A percentile compares a stretch with the other conserved stretches of the same genome.
Conservation (phyloP, 1,140 invertebrate genomes). For the Zaprionus inermis region DNA sequence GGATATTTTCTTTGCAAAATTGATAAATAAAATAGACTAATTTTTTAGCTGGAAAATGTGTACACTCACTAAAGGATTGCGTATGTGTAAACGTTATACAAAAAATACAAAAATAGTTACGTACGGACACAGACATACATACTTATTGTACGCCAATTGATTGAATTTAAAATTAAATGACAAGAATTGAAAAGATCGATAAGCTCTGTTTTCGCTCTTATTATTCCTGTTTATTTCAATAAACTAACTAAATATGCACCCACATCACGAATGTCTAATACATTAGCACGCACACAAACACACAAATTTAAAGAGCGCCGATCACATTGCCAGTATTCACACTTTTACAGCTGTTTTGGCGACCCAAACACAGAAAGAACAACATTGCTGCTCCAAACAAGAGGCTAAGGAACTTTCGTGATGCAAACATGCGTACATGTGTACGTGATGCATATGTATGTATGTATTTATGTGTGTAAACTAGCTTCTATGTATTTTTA, state of each 20-base stretch:
- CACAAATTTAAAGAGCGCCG: background rate
- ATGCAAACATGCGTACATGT: slow-evolving; percentile 17
- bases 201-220: slow-evolving; percentile 20
- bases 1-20: background rate
- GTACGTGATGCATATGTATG: background rate
- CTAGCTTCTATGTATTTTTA: slow-evolving; percentile 21
- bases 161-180: background rate
- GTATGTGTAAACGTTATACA: background rate
- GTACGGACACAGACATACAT: background rate
- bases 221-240: slow-evolving; percentile 7
- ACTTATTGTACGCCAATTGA: slow-evolving; percentile 11
- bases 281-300: slow-evolving; percentile 9
- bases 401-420: slow-evolving; percentile 57
- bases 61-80: background rate
- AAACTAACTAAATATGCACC: background rate
- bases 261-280: background rate
- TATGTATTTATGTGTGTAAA: background rate
- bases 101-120: background rate
- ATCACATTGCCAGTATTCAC: slow-evolving; percentile 25
- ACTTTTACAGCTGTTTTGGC: slow-evolving; percentile 41
- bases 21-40: background rate
- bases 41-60: background rate
- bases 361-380: slow-evolving; percentile 30
- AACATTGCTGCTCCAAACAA: slow-evolving; percentile 22
- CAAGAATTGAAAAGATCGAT: background rate